Evolutionary conservation across 2,113 vertebrate genomes (phyloP).

Genomic region (Perca schrenkii): DNA sequence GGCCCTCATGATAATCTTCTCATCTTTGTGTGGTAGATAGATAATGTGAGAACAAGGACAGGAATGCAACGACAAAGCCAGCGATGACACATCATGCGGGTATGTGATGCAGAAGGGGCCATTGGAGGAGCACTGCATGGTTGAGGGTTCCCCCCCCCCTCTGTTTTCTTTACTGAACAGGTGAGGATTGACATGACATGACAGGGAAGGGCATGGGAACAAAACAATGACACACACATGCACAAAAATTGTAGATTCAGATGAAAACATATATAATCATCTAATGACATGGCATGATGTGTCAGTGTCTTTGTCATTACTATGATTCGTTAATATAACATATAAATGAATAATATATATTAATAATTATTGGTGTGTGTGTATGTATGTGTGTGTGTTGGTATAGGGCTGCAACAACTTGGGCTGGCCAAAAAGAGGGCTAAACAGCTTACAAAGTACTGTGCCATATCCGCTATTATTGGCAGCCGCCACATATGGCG

Average conservation of each 20-base stretch:
- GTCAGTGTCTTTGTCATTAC: not conserved
- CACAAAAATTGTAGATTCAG: not conserved
- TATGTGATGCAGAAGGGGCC: slow-evolving; percentile 18
- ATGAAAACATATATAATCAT: slow-evolving; percentile 13
- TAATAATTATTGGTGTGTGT: not conserved
- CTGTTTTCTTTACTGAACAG: slow-evolving; percentile 42
- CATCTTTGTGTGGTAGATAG: slow-evolving; percentile 25
- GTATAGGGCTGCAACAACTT: too few species aligned
- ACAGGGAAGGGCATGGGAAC: slow-evolving; percentile 41
- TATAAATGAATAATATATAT: too few species aligned
- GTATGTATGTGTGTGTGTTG: not conserved
- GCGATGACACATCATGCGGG: slow-evolving; percentile 28
- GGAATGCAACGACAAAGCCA: slow-evolving; percentile 17
- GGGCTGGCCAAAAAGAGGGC: too few species aligned
- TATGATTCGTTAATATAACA: not conserved
- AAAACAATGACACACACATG: slow-evolving; percentile 13
- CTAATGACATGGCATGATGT: not conserved
- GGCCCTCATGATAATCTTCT: not conserved
- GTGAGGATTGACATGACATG: slow-evolving; percentile 39
- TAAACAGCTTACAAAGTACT: too few species aligned
- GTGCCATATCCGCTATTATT: too few species aligned
- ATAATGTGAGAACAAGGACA: slow-evolving; percentile 33
- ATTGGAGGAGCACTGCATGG: not conserved
- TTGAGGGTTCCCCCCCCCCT: slow-evolving; percentile 14
- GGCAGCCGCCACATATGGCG: too few species aligned